Conservation (phyloP, 2,888 invertebrate genomes). For the Macrosiphum euphorbiae region DNA sequence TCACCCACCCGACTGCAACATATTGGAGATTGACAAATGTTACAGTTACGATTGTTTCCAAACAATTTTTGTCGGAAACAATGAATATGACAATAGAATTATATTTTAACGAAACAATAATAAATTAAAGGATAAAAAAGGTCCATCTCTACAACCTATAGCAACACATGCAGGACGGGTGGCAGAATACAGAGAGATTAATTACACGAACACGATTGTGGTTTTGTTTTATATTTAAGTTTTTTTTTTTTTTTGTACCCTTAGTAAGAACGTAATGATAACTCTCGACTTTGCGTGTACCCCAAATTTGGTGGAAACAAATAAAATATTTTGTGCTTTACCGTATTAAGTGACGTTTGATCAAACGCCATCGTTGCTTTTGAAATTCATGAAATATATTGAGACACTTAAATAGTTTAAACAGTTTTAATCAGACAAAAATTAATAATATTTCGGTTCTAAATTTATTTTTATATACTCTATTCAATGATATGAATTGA, state of each 20-base stretch:
- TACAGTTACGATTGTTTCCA: background rate
- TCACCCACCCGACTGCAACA: background rate
- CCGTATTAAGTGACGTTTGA: background rate
- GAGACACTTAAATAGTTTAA: background rate
- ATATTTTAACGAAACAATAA: background rate
- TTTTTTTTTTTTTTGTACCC: background rate
- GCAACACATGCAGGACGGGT: background rate
- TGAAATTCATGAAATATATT: background rate
- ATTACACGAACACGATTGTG: background rate
- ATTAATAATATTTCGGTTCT: background rate
- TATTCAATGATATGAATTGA: background rate
- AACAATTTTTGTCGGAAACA: background rate
- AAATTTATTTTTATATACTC: background rate
- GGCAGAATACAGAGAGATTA: background rate
- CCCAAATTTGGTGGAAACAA: background rate
- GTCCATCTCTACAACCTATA: background rate
- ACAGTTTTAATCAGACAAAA: background rate
- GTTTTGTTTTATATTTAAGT: background rate
- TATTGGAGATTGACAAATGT: background rate
- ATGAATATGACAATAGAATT: background rate
- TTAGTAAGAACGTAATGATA: background rate
- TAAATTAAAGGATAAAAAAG: conserved; percentile 9
- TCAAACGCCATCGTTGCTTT: background rate
- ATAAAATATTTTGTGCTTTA: background rate
- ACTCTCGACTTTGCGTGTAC: background rate